phyloP scores from a whole-genome alignment of 2,113 vertebrate genomes.

The Heptranchias perlo region DNA sequence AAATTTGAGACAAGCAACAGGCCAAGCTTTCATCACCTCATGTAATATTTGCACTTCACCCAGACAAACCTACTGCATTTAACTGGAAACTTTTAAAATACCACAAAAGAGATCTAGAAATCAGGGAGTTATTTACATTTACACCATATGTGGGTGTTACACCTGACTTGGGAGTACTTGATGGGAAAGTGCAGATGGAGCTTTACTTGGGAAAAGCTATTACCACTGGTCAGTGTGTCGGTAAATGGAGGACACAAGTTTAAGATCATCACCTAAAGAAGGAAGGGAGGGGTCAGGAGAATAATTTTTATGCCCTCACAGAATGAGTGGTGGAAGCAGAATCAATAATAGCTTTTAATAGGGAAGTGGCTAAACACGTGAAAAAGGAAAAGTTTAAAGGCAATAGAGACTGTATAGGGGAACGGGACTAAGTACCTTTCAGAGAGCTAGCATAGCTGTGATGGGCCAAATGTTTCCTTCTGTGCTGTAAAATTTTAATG shows the following conservation, averaged over 20 bases:
- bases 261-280: background rate
- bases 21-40: background rate
- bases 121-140: background rate
- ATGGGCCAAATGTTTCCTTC: background rate
- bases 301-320: background rate
- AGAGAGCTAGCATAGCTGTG: background rate
- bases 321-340: background rate
- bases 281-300: background rate
- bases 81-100: background rate
- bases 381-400: no score
- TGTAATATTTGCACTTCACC: background rate
- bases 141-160: background rate
- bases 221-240: background rate
- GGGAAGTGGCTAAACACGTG: background rate
- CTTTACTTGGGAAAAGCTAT: background rate
- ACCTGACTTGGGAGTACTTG: background rate
- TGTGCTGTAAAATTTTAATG: background rate
- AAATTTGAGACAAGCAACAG: background rate
- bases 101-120: background rate
- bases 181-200: background rate
- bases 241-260: background rate
- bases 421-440: no score
- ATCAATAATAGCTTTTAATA: background rate
- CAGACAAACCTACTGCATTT: background rate
- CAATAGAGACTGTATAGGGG: no score